Base-by-base conservation (phyloP, 2,797 vertebrate genomes). In the Siniperca scherzeri region DNA sequence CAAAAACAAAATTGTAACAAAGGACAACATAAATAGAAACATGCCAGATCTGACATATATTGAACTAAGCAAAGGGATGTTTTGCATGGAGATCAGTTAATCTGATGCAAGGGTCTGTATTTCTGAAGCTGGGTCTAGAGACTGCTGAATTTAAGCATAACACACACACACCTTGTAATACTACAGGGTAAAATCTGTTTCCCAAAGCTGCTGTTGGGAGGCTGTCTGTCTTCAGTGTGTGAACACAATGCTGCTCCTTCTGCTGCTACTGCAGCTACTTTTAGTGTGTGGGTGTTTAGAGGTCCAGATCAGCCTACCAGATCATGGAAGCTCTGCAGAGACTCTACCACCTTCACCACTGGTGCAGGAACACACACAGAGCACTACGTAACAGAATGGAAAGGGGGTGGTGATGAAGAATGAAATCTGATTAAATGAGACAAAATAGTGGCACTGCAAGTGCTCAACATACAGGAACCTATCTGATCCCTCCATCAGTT, bases 221-320 rank as follows among this genome's bases (percentile, higher is more conserved):
- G 5, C 44, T 42, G 70, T 66, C 25, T 80, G 27, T 83, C 66
- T 72, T 48, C 56, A 67, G 21, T 30, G 70, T 59, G 27, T 67
- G 53, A 87, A 83, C 80, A 69, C 78, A 30, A 62, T 55, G 61
- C 83, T 70, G 60, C 65, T 86, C 21, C 57, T 69, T 6, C 70
- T 76, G 59, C 65, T 69, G 82, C 73, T 67, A 78, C 73, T 64
- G 70, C 56, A 55, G 83, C 81, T 92, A 91, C 91, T 87, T 91
- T 82, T 86, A 89, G 84, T 77, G 48, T 84, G 90, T 90, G 87
- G 84, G 87, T 87, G 88, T 84, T 81, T 75, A 87, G 84, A 82
- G 83, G 86, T 87, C 85, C 78, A 83, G 78, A 87, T 85, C 86
- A 81, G 71, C 83, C 86, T 77, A 83, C 50, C 77, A 81, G 85